Conservation (phyloP, 2,797 vertebrate species). For the Peromyscus nudipes region DNA sequence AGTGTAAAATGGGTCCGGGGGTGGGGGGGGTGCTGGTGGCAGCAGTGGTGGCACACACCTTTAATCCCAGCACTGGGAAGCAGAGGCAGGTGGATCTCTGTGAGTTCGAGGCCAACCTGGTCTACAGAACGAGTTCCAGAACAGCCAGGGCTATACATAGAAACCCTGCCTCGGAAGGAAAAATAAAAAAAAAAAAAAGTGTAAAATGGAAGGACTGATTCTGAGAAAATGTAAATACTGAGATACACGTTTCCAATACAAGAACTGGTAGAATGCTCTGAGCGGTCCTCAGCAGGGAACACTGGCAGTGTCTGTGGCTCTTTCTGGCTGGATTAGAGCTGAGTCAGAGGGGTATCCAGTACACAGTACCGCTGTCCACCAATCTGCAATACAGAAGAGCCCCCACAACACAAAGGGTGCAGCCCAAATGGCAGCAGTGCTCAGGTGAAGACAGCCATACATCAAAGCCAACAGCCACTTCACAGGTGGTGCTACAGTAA, state of each 20-base stretch:
- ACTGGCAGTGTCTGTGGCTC: neutral
- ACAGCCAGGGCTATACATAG: neutral
- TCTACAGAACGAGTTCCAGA: neutral
- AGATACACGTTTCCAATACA: neutral
- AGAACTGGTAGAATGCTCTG: conserved; percentile 9
- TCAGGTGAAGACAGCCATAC: conserved; percentile 66
- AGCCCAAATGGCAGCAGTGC: conserved; percentile 45
- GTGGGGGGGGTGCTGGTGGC: too few species aligned
- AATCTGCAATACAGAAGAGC: neutral
- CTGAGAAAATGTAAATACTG: conserved; percentile 26
- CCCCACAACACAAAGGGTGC: conserved; percentile 22
- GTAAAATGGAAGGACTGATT: conserved; percentile 10
- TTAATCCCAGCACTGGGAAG: neutral
- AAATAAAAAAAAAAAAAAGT: neutral
- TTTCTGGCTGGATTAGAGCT: neutral
- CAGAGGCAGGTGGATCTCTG: neutral
- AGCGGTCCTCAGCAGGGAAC: neutral
- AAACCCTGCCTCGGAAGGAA: neutral
- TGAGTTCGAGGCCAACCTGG: neutral
- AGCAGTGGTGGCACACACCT: neutral
- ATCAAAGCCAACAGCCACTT: conserved; percentile 79
- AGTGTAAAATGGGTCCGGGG: conserved; percentile 1
- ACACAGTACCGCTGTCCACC: neutral
- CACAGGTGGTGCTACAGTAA: conserved; percentile 84
- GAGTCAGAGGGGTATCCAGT: neutral